phyloP scores from a whole-genome alignment of 2,797 vertebrate species.

The Spea hammondii region DNA sequence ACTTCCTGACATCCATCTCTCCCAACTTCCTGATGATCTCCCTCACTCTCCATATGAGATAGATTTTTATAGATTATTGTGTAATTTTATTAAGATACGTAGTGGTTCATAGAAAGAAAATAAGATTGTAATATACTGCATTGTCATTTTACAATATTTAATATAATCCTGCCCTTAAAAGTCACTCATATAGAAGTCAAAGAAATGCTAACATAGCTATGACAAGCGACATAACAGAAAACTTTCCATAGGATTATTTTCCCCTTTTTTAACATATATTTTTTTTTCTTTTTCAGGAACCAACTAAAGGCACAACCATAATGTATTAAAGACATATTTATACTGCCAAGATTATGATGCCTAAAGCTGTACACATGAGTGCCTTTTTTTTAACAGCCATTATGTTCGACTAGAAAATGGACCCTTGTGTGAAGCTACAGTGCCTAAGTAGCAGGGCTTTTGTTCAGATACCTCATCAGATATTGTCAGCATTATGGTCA shows the following conservation, averaged over 20 bases:
- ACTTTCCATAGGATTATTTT: neutral
- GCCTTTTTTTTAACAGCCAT: constrained; percentile 91
- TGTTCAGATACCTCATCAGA: constrained; percentile 70
- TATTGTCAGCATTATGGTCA: constrained; percentile 63
- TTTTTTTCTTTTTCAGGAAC: constrained; percentile 67
- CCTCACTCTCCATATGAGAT: too few relatives aligned
- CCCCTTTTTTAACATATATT: neutral
- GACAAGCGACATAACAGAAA: neutral
- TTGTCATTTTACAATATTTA: too few relatives aligned
- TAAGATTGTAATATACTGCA: too few relatives aligned
- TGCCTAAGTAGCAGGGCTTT: constrained; percentile 67
- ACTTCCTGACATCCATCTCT: too few relatives aligned
- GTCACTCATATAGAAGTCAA: too few relatives aligned
- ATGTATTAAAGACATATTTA: constrained; percentile 73
- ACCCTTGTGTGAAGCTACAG: constrained; percentile 66
- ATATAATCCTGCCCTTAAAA: too few relatives aligned
- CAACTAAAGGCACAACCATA: constrained; percentile 75
- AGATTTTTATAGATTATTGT: too few relatives aligned
- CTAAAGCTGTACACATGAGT: constrained; percentile 83
- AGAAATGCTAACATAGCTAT: too few relatives aligned
- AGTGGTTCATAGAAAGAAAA: too few relatives aligned
- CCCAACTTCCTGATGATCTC: too few relatives aligned
- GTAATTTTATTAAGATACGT: too few relatives aligned
- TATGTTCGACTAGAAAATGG: constrained; percentile 69
- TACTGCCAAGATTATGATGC: constrained; percentile 84